Conservation (phyloP, 2,113 vertebrate genomes). For the Myxocyprinus asiaticus region DNA sequence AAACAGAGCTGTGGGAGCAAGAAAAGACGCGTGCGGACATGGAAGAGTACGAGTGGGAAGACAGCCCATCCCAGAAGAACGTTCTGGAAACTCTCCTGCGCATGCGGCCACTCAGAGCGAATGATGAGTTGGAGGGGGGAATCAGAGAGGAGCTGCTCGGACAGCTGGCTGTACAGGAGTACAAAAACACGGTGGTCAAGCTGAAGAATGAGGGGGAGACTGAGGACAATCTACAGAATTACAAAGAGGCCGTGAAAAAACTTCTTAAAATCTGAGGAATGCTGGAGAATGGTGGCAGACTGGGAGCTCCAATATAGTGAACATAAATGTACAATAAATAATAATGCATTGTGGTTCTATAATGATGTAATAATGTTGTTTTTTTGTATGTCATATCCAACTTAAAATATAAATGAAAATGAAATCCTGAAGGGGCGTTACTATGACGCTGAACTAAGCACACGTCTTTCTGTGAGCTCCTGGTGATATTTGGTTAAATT, state of each 20-base stretch:
- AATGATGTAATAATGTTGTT: no score
- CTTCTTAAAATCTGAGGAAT: constrained; percentile 71
- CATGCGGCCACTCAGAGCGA: constrained; percentile 69
- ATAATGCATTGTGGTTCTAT: no score
- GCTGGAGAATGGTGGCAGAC: neutral
- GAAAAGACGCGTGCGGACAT: constrained; percentile 87
- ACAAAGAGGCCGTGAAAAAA: constrained; percentile 90
- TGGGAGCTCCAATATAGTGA: neutral
- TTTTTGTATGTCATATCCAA: no score
- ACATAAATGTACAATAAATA: neutral
- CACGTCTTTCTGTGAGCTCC: no score
- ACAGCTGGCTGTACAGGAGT: constrained; percentile 78
- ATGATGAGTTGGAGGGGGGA: constrained; percentile 52
- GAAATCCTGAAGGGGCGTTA: no score
- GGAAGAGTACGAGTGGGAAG: constrained; percentile 91
- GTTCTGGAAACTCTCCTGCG: constrained; percentile 75
- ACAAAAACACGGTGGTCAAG: constrained; percentile 76
- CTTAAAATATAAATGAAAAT: no score
- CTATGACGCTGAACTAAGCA: no score
- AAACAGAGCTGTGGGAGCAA: constrained; percentile 90
- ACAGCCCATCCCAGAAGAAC: constrained; percentile 84
- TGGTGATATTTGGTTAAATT: no score
- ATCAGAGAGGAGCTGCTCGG: constrained; percentile 78
- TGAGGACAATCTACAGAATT: constrained; percentile 76
- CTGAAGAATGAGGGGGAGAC: constrained; percentile 89